Evolutionary conservation across 2,888 invertebrate genomes (phyloP).

Genomic region (Archips xylosteana): DNA sequence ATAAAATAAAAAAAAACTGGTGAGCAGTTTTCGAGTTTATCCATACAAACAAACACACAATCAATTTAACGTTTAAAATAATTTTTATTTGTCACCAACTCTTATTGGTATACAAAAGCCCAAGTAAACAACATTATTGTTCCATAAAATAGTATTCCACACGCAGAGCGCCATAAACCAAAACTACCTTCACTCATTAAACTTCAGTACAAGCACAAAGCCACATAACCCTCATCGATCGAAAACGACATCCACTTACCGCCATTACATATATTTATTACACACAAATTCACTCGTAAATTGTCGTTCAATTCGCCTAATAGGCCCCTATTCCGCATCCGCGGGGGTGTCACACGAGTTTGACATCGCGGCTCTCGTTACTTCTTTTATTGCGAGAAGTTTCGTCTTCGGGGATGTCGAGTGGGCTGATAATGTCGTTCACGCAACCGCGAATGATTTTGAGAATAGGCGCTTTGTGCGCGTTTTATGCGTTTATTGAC

Average conservation of each 20-base stretch:
- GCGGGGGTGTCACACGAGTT: constrained; percentile 35
- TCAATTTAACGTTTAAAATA: too few relatives aligned
- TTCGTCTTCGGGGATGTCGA: constrained; percentile 27
- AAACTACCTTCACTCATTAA: not conserved
- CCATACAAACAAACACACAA: too few relatives aligned
- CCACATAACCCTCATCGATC: constrained; percentile 12
- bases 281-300: constrained; percentile 36
- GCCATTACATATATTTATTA: constrained; percentile 34
- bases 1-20: too few relatives aligned
- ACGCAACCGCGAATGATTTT: constrained; percentile 30
- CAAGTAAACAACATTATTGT: too few relatives aligned
- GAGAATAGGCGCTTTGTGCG: constrained; percentile 28
- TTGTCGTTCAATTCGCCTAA: constrained; percentile 32
- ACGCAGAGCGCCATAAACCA: not conserved
- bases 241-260: constrained; percentile 22
- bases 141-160: not conserved
- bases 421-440: constrained; percentile 28
- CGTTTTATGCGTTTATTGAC: constrained; percentile 19
- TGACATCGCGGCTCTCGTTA: constrained; percentile 34
- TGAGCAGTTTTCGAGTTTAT: too few relatives aligned
- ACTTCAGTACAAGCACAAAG: not conserved
- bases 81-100: too few relatives aligned
- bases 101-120: too few relatives aligned
- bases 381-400: constrained; percentile 38
- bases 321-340: constrained; percentile 24